Base-by-base conservation (phyloP, 2,888 invertebrate genomes). In the Myopa tessellatipennis region DNA sequence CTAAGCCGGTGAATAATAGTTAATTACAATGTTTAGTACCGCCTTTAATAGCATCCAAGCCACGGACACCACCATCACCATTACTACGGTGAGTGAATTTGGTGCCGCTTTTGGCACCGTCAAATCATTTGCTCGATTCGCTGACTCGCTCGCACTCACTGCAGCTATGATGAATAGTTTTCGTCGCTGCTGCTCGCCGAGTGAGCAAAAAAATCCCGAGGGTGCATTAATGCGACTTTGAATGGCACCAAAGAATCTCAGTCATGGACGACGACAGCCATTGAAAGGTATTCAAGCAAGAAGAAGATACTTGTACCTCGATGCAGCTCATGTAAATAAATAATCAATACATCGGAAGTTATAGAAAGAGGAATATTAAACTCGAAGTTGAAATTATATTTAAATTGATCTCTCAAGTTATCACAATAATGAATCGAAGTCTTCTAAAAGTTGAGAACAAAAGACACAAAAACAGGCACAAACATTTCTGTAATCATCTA, bases 1-100 rank as follows among this genome's bases (percentile, higher is more conserved):
- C 75, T 69, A 45, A 36, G n/a, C 60, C 45, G 16, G 69, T 75
- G 69, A 75, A 75, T 75, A 69, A 75, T 75, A 50, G 75, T 38
- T 75, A 75, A 69, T 75, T 75, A 69, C 69, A 75, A 68, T 75
- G 69, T 69, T 75, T 69, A 60, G 65, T 55, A 40, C 60, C 60
- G 69, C 69, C 75, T 75, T 40, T 55, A 67, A 74, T 65, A 65
- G 50, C 74, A 58, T 52, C 3, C 10, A 34, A 34, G 38, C 55
- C 65, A 36, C 4, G 38, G n/a, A 71, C 58, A 50, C 34, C 52
- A 34, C 26, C 18, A 18, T 4, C 70, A 14, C 10, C 50, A 45
- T 14, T 10, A 12, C 14, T 38, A 40, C 8, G n/a, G 26, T 12
- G n/a, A 18, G 36, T 52, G 52, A n/a, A 55, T 36, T 36, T 34